Conservation (phyloP, 64 coral and sea anemone species). For the Dendrophyllia cribrosa region DNA sequence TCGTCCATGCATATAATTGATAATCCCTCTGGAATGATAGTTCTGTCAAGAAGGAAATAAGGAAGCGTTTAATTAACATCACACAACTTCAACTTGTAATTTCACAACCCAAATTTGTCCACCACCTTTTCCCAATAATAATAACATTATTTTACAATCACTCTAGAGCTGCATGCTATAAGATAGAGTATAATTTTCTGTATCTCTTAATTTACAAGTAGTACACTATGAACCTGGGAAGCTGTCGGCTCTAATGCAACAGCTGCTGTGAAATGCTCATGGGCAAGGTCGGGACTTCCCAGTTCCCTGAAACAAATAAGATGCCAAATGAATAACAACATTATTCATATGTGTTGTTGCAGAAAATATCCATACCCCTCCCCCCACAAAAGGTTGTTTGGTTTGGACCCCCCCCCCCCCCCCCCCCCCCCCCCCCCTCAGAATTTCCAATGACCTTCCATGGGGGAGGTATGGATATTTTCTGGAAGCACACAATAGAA, state of each 20-base stretch:
- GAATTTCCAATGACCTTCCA: no score
- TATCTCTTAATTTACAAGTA: background rate
- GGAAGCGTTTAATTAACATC: background rate
- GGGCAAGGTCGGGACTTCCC: slow-evolving; percentile 58
- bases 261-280: slow-evolving; percentile 80
- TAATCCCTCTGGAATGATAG: slow-evolving; percentile 79
- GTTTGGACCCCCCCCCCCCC: no score
- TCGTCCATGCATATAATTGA: slow-evolving; percentile 82
- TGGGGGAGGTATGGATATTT: no score
- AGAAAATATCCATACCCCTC: no score
- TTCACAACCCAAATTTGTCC: background rate
- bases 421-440: no score
- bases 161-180: no score
- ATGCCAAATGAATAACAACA: no score
- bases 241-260: slow-evolving; percentile 64
- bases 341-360: no score
- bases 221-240: slow-evolving; percentile 12
- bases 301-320: slow-evolving; percentile 66
- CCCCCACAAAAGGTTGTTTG: no score
- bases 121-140: background rate
- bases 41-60: slow-evolving; percentile 50
- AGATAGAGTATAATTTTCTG: no score
- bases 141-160: background rate
- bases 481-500: no score
- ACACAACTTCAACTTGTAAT: background rate